Percentiles rank a stretch among this genome's conserved stretches.
Conservation (phyloP, 30 jellyfish, hydroid and myxozoan species). For the Turritopsis rubra region DNA sequence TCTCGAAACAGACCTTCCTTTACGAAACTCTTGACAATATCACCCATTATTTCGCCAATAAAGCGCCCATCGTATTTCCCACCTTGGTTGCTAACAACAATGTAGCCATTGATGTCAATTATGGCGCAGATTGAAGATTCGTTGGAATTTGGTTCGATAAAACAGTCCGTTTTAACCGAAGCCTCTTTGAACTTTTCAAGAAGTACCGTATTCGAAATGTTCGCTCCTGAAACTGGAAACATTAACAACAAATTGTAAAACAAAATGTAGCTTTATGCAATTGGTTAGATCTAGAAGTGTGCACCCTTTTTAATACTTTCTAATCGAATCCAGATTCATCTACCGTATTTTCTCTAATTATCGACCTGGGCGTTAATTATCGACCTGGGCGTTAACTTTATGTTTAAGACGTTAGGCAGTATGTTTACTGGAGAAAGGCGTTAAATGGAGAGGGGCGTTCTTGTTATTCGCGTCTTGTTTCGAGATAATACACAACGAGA, state of each 20-base stretch:
- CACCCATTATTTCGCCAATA: constrained; percentile 19
- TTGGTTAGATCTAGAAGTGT: background rate
- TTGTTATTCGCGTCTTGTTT: too few relatives aligned
- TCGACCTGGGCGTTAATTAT: too few relatives aligned
- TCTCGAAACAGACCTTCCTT: constrained; percentile 9
- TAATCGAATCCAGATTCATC: too few relatives aligned
- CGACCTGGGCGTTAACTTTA: too few relatives aligned
- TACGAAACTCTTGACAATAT: constrained; percentile 6
- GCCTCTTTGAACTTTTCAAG: background rate
- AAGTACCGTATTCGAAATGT: background rate
- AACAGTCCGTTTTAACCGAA: background rate
- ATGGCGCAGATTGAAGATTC: constrained; percentile 17
- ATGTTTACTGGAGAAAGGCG: too few relatives aligned
- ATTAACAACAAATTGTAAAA: background rate
- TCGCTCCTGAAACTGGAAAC: constrained; percentile 1
- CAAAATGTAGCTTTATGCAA: background rate
- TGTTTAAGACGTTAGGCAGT: too few relatives aligned
- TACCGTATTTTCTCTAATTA: too few relatives aligned
- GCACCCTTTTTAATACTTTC: background rate
- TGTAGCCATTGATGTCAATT: constrained; percentile 31
- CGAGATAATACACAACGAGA: too few relatives aligned
- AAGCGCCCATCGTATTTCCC: constrained; percentile 12
- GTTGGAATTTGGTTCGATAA: background rate
- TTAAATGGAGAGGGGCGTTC: too few relatives aligned
- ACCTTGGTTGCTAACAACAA: constrained; percentile 32